phyloP scores from a whole-genome alignment of 1,140 invertebrate genomes.

The Mactra quadrangularis region DNA sequence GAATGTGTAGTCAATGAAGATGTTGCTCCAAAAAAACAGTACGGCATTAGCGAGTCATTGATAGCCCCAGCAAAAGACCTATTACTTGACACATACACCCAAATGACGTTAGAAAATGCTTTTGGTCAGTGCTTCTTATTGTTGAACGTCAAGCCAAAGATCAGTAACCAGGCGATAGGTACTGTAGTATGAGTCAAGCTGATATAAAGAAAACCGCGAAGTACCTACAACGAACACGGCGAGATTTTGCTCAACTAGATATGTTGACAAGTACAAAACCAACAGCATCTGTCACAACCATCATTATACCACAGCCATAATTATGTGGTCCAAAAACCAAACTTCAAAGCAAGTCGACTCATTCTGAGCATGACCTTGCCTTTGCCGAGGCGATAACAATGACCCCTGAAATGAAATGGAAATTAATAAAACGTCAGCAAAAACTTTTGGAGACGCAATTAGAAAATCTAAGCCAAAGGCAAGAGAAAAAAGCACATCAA shows the following conservation, averaged over 20 bases:
- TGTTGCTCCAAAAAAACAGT: background rate
- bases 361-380: background rate
- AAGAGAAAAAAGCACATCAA: background rate
- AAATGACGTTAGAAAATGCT: constrained; percentile 7
- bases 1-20: constrained; percentile 13
- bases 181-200: background rate
- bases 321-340: constrained; percentile 31
- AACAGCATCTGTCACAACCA: background rate
- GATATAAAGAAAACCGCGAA: background rate
- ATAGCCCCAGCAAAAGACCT: background rate
- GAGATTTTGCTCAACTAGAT: constrained; percentile 28
- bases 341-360: constrained; percentile 1
- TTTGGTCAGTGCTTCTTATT: background rate
- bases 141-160: background rate
- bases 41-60: constrained; percentile 10
- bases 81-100: background rate
- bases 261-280: constrained; percentile 12
- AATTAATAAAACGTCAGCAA: background rate
- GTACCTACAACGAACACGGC: constrained; percentile 1
- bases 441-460: background rate
- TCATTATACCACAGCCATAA: background rate
- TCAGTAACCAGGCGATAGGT: constrained; percentile 10
- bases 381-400: background rate
- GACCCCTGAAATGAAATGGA: background rate
- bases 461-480: background rate